phyloP scores from a whole-genome alignment of 2,888 invertebrate species.

The Drosophila differens region DNA sequence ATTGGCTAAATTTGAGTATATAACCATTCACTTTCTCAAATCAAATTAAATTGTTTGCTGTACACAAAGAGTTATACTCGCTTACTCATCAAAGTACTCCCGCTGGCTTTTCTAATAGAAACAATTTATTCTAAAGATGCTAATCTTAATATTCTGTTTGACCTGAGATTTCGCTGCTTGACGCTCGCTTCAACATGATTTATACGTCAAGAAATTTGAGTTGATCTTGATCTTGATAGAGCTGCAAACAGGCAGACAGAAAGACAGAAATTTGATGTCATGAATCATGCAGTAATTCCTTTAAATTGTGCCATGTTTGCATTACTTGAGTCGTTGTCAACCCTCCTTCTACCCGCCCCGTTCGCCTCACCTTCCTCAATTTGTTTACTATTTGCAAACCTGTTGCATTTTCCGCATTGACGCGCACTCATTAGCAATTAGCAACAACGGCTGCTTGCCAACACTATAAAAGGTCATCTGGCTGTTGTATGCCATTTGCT shows the following conservation, averaged over 20 bases:
- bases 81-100: conserved; percentile 24
- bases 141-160: conserved; percentile 33
- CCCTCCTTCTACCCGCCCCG: not conserved
- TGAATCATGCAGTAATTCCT: conserved; percentile 57
- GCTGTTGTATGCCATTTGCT: conserved; percentile 2
- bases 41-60: not conserved
- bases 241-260: conserved; percentile 5
- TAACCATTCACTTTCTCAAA: not conserved
- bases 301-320: conserved; percentile 42
- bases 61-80: conserved; percentile 7
- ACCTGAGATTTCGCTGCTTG: conserved; percentile 18
- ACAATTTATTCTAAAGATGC: not conserved
- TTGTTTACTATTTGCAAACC: conserved; percentile 49
- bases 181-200: conserved; percentile 15
- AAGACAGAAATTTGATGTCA: conserved; percentile 7
- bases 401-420: conserved; percentile 75
- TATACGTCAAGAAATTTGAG: conserved; percentile 30
- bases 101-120: conserved; percentile 11
- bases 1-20: not conserved
- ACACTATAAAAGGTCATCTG: conserved; percentile 54
- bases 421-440: conserved; percentile 67
- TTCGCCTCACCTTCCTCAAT: not conserved
- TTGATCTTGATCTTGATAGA: conserved; percentile 49
- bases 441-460: conserved; percentile 51
- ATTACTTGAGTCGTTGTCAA: conserved; percentile 18